These are phyloP conservation scores for Ceratosolen fusciceps DNA, from an alignment of 1,140 invertebrate genomes.

Conservation along the genomic window DNA sequence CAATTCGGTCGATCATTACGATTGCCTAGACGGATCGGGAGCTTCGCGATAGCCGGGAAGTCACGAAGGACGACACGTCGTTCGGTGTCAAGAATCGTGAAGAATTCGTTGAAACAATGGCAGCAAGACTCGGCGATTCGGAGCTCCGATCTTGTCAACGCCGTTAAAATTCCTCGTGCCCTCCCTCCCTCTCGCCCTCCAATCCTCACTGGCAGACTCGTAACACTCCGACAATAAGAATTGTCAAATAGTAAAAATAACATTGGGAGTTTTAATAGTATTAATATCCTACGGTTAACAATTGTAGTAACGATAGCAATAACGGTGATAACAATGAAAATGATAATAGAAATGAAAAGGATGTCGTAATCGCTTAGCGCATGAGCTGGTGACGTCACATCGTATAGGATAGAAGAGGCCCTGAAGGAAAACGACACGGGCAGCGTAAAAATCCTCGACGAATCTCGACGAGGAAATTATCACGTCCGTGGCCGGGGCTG, in stretches of 20 bases:
- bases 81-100: too few relatives aligned
- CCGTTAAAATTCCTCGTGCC: neutral
- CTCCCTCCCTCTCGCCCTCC: neutral
- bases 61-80: neutral
- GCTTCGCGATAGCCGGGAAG: neutral
- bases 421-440: neutral
- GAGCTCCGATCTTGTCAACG: neutral
- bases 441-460: slow-evolving; percentile 2
- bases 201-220: neutral
- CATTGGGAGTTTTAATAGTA: neutral
- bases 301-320: neutral
- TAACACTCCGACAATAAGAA: too few relatives aligned
- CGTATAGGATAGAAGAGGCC: too few relatives aligned
- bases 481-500: neutral
- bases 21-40: neutral
- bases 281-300: too few relatives aligned
- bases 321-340: neutral
- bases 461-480: slow-evolving; percentile 4
- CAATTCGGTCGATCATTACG: too few relatives aligned
- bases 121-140: neutral
- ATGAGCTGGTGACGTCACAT: neutral
- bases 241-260: neutral
- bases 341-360: neutral
- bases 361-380: neutral
- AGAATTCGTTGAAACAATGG: neutral